phyloP scores from a whole-genome alignment of 2,888 invertebrate species.

The Limnephilus lunatus region DNA sequence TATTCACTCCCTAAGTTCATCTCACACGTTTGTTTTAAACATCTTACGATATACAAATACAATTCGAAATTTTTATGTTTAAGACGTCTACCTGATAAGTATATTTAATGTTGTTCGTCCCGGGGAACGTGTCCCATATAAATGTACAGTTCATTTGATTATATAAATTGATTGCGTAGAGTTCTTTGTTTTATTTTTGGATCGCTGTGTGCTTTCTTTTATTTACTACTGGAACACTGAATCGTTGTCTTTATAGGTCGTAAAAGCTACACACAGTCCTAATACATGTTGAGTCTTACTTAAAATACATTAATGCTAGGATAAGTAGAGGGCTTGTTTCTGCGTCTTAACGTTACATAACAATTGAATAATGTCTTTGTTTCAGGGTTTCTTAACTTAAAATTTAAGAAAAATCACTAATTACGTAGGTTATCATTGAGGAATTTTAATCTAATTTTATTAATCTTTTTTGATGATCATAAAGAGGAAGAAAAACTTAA shows the following conservation, averaged over 20 bases:
- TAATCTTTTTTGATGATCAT: too few species aligned
- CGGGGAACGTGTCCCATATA: slow-evolving; percentile 23
- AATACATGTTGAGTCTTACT: background rate
- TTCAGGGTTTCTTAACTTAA: too few species aligned
- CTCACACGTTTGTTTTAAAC: background rate
- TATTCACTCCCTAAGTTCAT: background rate
- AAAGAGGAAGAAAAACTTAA: too few species aligned
- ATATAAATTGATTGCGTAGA: slow-evolving; percentile 40
- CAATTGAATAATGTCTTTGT: too few species aligned
- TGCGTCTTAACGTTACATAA: too few species aligned
- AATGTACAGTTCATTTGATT: slow-evolving; percentile 11
- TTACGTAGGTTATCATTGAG: too few species aligned
- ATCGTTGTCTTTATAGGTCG: slow-evolving; percentile 39
- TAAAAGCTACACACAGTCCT: slow-evolving; percentile 12
- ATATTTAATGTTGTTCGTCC: slow-evolving; percentile 19
- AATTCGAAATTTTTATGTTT: background rate
- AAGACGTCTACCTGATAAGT: background rate
- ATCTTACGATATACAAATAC: background rate
- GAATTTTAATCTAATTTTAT: too few species aligned
- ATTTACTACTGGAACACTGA: slow-evolving; percentile 27
- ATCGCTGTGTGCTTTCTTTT: slow-evolving; percentile 20
- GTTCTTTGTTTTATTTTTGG: slow-evolving; percentile 38
- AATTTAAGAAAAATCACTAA: too few species aligned
- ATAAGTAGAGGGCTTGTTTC: too few species aligned
- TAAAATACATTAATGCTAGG: background rate